Percentiles rank a stretch among this genome's conserved stretches.
phyloP scores from a whole-genome alignment of 2,797 vertebrate species.

The Acestrorhynchus altus region DNA sequence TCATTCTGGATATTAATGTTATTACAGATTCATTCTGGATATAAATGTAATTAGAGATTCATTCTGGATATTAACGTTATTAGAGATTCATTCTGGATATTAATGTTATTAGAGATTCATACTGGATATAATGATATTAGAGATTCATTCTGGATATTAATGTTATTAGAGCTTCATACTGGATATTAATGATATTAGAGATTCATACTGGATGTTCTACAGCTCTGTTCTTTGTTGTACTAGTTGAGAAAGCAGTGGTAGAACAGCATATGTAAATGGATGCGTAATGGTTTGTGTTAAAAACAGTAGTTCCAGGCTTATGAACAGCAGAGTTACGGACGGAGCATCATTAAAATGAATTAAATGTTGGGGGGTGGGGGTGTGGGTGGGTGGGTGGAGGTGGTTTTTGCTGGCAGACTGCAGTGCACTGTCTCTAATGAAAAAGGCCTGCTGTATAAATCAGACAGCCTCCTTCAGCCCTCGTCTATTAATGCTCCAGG shows the following conservation, averaged over 20 bases:
- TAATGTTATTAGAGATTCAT: too few relatives aligned
- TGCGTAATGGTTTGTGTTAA: not conserved
- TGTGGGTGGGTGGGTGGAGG: slow-evolving; percentile 21
- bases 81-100: too few relatives aligned
- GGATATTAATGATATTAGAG: too few relatives aligned
- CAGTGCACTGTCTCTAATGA: slow-evolving; percentile 61
- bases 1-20: too few relatives aligned
- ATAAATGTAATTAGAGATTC: too few relatives aligned
- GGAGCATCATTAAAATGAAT: not conserved
- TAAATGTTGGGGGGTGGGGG: slow-evolving; percentile 40
- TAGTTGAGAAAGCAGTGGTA: not conserved
- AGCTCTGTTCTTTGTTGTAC: not conserved
- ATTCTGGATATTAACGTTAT: too few relatives aligned
- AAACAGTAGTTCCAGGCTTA: not conserved
- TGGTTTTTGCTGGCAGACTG: slow-evolving; percentile 18
- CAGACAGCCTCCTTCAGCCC: slow-evolving; percentile 56
- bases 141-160: too few relatives aligned
- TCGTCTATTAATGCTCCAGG: slow-evolving; percentile 58
- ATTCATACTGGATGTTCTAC: too few relatives aligned
- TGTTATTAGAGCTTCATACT: too few relatives aligned
- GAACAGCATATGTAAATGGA: too few relatives aligned
- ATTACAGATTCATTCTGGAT: too few relatives aligned
- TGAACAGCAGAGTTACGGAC: not conserved
- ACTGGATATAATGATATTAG: too few relatives aligned
- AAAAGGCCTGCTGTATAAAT: slow-evolving; percentile 33